Evolutionary conservation across 2,888 invertebrate genomes (phyloP).

Genomic region (Ischnus inquisitorius): DNA sequence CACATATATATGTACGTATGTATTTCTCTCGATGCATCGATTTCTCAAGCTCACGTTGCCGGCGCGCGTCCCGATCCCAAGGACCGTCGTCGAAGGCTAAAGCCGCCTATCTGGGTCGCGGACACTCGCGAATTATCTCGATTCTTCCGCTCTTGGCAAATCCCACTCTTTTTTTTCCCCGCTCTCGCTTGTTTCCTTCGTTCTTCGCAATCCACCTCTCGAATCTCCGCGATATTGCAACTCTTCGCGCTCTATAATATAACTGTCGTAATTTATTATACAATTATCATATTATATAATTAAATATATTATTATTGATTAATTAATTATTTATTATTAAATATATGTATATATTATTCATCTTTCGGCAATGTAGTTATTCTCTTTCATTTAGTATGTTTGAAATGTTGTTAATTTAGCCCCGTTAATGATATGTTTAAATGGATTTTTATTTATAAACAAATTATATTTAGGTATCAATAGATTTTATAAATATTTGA

Average conservation of each 20-base stretch:
- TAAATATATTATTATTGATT: too few species aligned
- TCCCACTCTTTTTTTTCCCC: constrained; percentile 62
- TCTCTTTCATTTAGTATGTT: too few species aligned
- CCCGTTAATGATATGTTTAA: too few species aligned
- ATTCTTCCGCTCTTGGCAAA: constrained; percentile 82
- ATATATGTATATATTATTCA: too few species aligned
- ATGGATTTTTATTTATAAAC: too few species aligned
- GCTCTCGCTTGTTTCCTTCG: constrained; percentile 45
- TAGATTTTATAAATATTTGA: too few species aligned
- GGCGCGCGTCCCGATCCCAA: constrained; percentile 73
- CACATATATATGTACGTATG: constrained; percentile 4
- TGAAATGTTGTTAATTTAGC: too few species aligned
- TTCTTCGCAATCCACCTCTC: constrained; percentile 16
- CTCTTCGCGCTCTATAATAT: not conserved
- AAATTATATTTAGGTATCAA: too few species aligned
- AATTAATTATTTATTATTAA: too few species aligned
- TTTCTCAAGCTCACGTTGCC: constrained; percentile 76
- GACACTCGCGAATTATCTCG: constrained; percentile 80
- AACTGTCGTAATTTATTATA: not conserved
- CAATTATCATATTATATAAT: too few species aligned
- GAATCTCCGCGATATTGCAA: not conserved
- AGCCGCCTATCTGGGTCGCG: constrained; percentile 80
- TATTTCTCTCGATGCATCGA: constrained; percentile 69
- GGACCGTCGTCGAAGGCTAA: constrained; percentile 80
- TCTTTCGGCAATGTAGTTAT: too few species aligned